Base-by-base conservation (phyloP, 2,888 invertebrate genomes). In the Asteroscopus sphinx region DNA sequence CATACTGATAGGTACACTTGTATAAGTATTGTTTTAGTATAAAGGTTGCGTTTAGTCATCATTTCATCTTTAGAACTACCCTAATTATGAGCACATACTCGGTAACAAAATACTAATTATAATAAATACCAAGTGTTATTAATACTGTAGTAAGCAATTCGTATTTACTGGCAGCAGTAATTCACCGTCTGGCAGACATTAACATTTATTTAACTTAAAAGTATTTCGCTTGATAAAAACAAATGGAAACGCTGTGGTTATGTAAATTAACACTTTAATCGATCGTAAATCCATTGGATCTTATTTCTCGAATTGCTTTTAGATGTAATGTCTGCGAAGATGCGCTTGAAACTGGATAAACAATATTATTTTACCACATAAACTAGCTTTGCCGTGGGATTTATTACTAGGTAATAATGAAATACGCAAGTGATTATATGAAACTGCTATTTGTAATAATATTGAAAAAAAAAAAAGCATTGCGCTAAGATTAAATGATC, bases 181-280 rank as follows among this genome's bases (percentile, higher is more conserved):
- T 47, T 65, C 46, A 63, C 32, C 15, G 32, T 15, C 28, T 26
- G 8, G 25, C 41, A 62, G 28, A 41, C 42, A 13, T 26, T 41
- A 36, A 55, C 45, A 54, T 59, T 37, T 42, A 52, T 67, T 51
- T 35, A 46, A 62, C 46, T 68, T 61, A 54, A 72, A 61, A 51
- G 54, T 52, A 63, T 63, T 63, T 55, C 33, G 63, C 54, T 59
- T 39, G 52, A 56, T 53, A 64, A 59, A 70, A 70, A 73, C 70
- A 71, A 73, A 61, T 52, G 44, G 58, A 40, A 41, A 58, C 37
- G 37, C 66, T 58, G 46, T 58, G 56, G 54, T 49, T 65, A 69
- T 62, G 66, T 70, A 66, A 72, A 72, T 66, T 12, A 56, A 51
- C 61, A 44, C 32, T 62, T 74, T 65, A 70, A 73, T 70, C 52